These are phyloP conservation scores for Cygnus buccinator DNA, from an alignment of 2,113 vertebrate genomes.

Conservation along the genomic window DNA sequence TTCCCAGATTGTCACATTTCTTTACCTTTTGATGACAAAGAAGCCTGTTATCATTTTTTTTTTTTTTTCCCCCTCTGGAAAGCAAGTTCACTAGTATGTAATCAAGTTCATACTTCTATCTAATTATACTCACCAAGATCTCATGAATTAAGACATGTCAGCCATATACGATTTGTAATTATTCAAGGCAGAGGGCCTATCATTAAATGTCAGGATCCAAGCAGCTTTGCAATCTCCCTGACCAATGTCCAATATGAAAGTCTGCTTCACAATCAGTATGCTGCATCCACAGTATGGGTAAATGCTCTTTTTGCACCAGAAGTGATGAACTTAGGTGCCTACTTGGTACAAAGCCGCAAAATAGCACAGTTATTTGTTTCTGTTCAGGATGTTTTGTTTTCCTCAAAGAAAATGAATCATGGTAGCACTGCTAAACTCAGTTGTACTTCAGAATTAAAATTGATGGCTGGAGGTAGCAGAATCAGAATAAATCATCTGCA, in stretches of 20 bases:
- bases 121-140: slow-evolving; percentile 60
- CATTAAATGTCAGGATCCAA: not conserved
- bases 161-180: slow-evolving; percentile 42
- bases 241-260: not conserved
- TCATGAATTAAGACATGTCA: slow-evolving; percentile 64
- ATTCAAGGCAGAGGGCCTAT: slow-evolving; percentile 35
- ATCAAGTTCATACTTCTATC: slow-evolving; percentile 73
- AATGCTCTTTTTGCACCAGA: not conserved
- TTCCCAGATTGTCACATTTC: slow-evolving; percentile 84
- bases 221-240: not conserved
- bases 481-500: not conserved
- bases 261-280: not conserved
- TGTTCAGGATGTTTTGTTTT: not conserved
- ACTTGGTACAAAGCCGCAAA: not conserved
- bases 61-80: slow-evolving; percentile 13
- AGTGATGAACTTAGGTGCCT: not conserved
- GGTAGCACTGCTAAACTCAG: not conserved
- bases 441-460: not conserved
- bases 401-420: not conserved
- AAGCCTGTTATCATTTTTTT: slow-evolving; percentile 74
- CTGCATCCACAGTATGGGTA: not conserved
- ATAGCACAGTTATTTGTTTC: not conserved
- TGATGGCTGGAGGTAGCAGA: not conserved
- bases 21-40: slow-evolving; percentile 84
- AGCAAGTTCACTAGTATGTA: slow-evolving; percentile 75